Conservation (phyloP, 1,140 invertebrate species). For the Aphelenchoides fujianensis region DNA sequence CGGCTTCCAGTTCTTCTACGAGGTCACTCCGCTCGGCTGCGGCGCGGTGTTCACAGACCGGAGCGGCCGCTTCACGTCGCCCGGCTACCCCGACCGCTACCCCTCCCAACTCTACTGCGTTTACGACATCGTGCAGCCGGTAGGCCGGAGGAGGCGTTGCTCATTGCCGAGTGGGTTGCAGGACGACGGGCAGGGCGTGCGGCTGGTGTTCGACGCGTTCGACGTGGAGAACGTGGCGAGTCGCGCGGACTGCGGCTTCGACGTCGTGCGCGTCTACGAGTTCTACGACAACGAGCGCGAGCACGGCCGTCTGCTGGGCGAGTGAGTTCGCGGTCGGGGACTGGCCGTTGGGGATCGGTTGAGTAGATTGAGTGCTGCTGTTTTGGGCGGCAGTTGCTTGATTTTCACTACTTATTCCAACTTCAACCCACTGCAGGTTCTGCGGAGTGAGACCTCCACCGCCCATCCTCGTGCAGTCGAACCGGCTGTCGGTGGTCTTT, state of each 20-base stretch:
- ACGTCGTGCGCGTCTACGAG: slow-evolving; percentile 57
- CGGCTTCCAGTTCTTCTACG: slow-evolving; percentile 52
- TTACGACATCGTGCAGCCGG: slow-evolving; percentile 61
- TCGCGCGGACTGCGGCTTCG: slow-evolving; percentile 49
- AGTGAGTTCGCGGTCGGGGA: slow-evolving; percentile 49
- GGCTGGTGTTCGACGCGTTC: slow-evolving; percentile 55
- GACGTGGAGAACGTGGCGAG: slow-evolving; percentile 52
- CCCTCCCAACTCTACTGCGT: slow-evolving; percentile 55
- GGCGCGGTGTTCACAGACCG: slow-evolving; percentile 24
- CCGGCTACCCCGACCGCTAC: slow-evolving; percentile 56
- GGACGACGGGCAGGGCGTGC: slow-evolving; percentile 56
- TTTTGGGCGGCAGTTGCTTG: too few relatives aligned
- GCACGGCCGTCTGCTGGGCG: slow-evolving; percentile 52
- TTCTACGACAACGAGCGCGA: slow-evolving; percentile 39
- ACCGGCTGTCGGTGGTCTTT: slow-evolving; percentile 63
- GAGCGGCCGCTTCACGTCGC: slow-evolving; percentile 42
- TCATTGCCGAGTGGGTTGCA: too few relatives aligned
- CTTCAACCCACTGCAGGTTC: slow-evolving; percentile 38
- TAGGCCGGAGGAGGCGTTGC: slow-evolving; percentile 54
- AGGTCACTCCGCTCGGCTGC: slow-evolving; percentile 43
- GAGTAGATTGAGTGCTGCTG: too few relatives aligned
- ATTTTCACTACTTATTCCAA: too few relatives aligned
- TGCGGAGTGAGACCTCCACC: slow-evolving; percentile 55
- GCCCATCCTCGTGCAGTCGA: slow-evolving; percentile 51
- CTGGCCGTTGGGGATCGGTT: slow-evolving; percentile 33